Evolutionary conservation across 2,113 vertebrate species (phyloP).

Genomic region (Ceyx melanurus): DNA sequence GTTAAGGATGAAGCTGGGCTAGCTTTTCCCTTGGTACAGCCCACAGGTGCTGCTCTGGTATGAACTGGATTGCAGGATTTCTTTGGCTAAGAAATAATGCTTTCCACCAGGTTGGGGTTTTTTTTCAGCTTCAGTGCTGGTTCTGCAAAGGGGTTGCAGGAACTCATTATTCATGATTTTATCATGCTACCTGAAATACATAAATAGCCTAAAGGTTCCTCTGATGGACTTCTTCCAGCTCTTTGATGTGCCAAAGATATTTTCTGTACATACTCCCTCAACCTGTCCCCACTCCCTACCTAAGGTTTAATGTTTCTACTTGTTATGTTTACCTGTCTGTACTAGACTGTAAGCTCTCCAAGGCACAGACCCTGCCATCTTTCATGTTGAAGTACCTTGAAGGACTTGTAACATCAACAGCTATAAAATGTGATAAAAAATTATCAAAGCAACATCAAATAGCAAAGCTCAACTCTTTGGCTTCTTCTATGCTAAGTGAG

Average conservation of each 20-base stretch:
- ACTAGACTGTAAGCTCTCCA: slow-evolving; percentile 42
- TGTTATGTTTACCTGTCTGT: slow-evolving; percentile 66
- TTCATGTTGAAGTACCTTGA: slow-evolving; percentile 32
- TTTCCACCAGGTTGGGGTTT: not conserved
- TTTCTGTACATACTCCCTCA: slow-evolving; percentile 65
- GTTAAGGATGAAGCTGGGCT: not conserved
- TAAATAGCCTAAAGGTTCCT: slow-evolving; percentile 65
- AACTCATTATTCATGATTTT: slow-evolving; percentile 68
- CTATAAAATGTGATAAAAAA: slow-evolving; percentile 33
- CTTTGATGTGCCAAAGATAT: slow-evolving; percentile 73
- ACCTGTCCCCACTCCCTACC: slow-evolving; percentile 69
- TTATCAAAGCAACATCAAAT: not conserved
- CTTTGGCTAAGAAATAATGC: not conserved
- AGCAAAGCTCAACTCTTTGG: not conserved
- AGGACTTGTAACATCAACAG: slow-evolving; percentile 41
- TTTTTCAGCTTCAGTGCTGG: not conserved
- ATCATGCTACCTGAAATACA: slow-evolving; percentile 66
- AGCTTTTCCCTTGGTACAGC: not conserved
- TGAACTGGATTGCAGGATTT: not conserved
- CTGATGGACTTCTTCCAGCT: slow-evolving; percentile 66
- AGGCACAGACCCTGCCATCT: slow-evolving; percentile 37
- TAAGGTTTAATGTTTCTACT: slow-evolving; percentile 70
- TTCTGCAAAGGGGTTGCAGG: slow-evolving; percentile 58
- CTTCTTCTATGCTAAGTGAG: not conserved
- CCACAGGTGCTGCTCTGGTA: not conserved